Base-by-base conservation (phyloP, 2,888 invertebrate species). In the Eupsilia transversa region DNA sequence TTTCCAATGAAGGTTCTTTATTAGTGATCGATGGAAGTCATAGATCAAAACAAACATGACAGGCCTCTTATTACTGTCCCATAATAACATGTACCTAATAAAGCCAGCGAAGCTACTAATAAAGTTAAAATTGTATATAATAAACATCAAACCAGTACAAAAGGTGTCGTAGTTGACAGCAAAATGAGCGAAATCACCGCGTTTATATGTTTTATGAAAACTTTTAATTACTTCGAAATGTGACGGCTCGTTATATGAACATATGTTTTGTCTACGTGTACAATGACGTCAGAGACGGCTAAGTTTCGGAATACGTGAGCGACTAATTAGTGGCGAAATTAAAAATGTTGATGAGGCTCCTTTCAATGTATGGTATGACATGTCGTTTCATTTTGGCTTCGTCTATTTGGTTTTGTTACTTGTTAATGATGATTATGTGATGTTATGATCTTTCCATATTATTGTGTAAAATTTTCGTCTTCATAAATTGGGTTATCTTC, bases 261-360 rank as follows among this genome's bases (percentile, higher is more conserved):
- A 76, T 70, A 46, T 81, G 77, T 81, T 76, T 76, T 65, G 70
- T 41, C 52, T 70, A 61, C 84, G 35, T 52, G 43, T 27, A 54
- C 30, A 27, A 30, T 69, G 65, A 66, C 60, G 80, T 73, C 65
- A 68, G 52, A 63, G 27, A 33, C 30, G 33, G n/a, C 17, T 41
- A 41, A 65, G 65, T 73, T 61, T 57, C 38, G 33, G 43, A 70
- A 70, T 73, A 83, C 65, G 80, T 72, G 73, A 63, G 74, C 38
- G 14, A 59, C 65, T 80, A 80, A 83, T 80, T 80, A 80, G 74
- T 74, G 46, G 74, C 61, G 57, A 70, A 84, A 84, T 83, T 80
- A 61, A 74, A 74, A 84, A 74, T 59, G 69, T n/a, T 63, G 35
- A 72, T 83, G 52, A 73, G 68, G 6, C 38, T 79, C 59, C 38